Conservation (phyloP, 2,888 invertebrate species). For the Drosophila phalerata region DNA sequence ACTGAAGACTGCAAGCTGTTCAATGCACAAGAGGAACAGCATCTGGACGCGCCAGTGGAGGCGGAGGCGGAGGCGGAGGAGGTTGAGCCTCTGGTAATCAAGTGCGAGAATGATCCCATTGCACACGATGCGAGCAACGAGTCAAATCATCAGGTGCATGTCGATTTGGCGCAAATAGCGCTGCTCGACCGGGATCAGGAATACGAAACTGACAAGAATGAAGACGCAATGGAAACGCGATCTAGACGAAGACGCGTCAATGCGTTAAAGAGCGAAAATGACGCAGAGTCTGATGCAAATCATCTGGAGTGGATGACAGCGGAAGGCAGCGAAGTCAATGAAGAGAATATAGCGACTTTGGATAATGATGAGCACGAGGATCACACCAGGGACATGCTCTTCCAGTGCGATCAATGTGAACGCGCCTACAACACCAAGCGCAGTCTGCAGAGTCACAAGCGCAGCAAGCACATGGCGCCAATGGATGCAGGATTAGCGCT, state of each 20-base stretch:
- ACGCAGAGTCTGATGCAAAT: neutral
- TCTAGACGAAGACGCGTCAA: constrained; percentile 39
- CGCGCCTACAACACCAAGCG: constrained; percentile 75
- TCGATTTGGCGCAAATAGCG: constrained; percentile 49
- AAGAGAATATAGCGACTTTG: constrained; percentile 28
- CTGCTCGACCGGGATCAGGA: constrained; percentile 42
- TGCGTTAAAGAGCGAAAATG: constrained; percentile 30
- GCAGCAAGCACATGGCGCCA: constrained; percentile 36
- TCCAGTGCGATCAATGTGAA: constrained; percentile 73
- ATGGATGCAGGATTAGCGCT: neutral
- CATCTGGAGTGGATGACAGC: neutral
- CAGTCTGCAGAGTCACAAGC: constrained; percentile 74
- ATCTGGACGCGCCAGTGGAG: constrained; percentile 27
- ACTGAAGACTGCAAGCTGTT: constrained; percentile 48
- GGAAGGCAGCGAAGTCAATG: constrained; percentile 4
- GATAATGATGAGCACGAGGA: constrained; percentile 40
- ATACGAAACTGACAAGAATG: constrained; percentile 25
- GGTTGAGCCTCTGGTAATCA: constrained; percentile 27
- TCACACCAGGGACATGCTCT: constrained; percentile 68
- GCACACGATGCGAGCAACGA: constrained; percentile 45
- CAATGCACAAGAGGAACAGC: constrained; percentile 23
- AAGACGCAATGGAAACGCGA: constrained; percentile 22
- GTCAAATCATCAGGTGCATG: constrained; percentile 31
- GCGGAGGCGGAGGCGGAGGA: constrained; percentile 31
- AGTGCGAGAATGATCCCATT: constrained; percentile 63